Base-by-base conservation (phyloP, 1,140 invertebrate genomes). In the Drosophila saltans region DNA sequence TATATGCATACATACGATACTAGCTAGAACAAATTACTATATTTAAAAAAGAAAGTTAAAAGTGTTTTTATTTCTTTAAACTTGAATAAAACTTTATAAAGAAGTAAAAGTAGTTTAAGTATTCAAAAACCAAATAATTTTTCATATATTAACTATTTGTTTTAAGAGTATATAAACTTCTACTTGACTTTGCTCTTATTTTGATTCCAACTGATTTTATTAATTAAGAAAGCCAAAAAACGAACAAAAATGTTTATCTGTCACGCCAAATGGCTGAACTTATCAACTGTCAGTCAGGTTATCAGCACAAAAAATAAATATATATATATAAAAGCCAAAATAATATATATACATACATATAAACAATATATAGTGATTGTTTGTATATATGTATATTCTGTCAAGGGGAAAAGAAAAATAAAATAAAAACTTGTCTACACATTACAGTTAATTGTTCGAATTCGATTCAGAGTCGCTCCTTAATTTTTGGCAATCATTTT, bases 401-500 rank as follows among this genome's bases (percentile, higher is more conserved):
- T 40, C 41, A 43, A 16, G 10, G 5, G 41, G n/a, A 2, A n/a
- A 43, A 43, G 3, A 1, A n/a, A 10, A 41, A 41, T 41, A 28
- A 57, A 16, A 16, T 16, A 16, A 21, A 16, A 39, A 39, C 8
- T 59, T 59, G 57, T 59, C 57, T 59, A 59, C 57, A 59, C 57
- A 39, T 59, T 58, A 58, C 56, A 58, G 30, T 58, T 59, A 59
- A 59, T 59, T 59, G 57, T 39, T 59, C 33, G 33, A 59, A 24
- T 59, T 59, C 57, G 33, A 59, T 39, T 59, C 57, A 9, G 57
- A 59, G 57, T 59, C 57, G 30, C 57, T 39, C 57, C 57, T 59
- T 59, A 59, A 59, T 59, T 59, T 59, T 59, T 59, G 57, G 57
- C 57, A 59, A 59, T 59, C 36, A 33, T 33, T 39, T 58, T 39